Evolutionary conservation across 2,797 vertebrate species (phyloP), one percentile per base, ranked within the genome.

Genomic region (Galago senegalensis): DNA sequence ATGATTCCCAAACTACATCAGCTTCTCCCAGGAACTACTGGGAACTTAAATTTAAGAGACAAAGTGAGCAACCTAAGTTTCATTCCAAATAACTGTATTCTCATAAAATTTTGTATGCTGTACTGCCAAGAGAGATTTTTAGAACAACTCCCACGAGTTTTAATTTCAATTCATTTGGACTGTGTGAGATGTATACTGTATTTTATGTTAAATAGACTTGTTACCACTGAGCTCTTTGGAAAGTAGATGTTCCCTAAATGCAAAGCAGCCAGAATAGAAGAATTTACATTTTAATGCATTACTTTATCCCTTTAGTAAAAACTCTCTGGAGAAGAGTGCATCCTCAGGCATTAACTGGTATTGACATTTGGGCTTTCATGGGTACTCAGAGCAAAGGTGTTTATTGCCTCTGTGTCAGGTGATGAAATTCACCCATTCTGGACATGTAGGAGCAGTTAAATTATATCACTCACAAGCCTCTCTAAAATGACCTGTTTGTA

Each of bases 91-190:
- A 58, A 96, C 79, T 73, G 4, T 31, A 67, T 72, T 53, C 79
- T 63, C 25, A 53, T 75, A 67, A 67, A 67, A n/a, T 89, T 77
- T 69, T 89, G 16, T 61, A 60, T 86, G 34, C 13, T 18, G 16
- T 81, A n/a, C 23, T 91, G 82, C 86, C 75, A 94, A 89, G 34
- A 87, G 65, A 96, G 87, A 85, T 63, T 97, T 97, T 94, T 96
- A 97, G 90, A 95, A 94, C 83, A 84, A 80, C 96, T 97, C 96
- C 92, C 94, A 96, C 6, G 2, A 81, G 83, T 91, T 96, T 96
- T 95, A 91, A 97, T 96, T 96, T 97, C 79, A 92, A 29, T 93
- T 96, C 94, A 91, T 94, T 95, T 97, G 63, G 80, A 75, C 29
- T 49, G 3, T 84, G 61, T 89, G 89, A 92, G 67, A 79, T 87